Evolutionary conservation across 2,113 vertebrate genomes (phyloP).

Genomic region (Cavia aperea): DNA sequence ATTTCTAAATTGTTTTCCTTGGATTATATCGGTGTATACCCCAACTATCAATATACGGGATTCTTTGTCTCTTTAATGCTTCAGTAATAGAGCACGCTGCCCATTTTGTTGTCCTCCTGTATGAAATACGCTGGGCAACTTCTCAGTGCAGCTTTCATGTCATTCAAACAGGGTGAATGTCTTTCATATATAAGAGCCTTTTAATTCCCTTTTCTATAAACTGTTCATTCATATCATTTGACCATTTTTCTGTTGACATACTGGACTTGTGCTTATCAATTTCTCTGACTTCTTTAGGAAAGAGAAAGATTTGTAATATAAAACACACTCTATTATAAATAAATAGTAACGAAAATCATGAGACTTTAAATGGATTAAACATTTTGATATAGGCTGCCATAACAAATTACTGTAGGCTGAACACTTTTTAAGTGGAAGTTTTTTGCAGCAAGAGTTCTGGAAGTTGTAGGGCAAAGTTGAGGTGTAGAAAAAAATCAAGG

Average conservation of each 20-base stretch:
- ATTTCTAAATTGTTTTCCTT: slow-evolving; percentile 24
- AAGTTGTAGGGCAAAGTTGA: neutral
- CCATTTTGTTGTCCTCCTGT: neutral
- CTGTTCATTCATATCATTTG: neutral
- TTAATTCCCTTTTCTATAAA: neutral
- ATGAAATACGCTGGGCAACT: neutral
- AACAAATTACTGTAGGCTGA: neutral
- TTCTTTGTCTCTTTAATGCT: neutral
- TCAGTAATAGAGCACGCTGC: neutral
- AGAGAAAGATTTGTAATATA: neutral
- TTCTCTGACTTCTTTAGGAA: neutral
- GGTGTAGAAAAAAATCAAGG: neutral
- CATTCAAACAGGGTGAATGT: neutral
- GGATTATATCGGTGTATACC: neutral
- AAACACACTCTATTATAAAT: neutral
- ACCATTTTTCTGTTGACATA: neutral
- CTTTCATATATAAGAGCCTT: neutral
- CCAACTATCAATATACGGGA: neutral
- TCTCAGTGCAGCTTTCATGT: neutral
- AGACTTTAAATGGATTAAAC: neutral
- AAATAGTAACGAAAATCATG: neutral
- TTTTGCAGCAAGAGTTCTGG: neutral
- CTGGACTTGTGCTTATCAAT: neutral
- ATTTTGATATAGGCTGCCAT: neutral
- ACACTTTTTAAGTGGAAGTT: neutral